Base-by-base conservation (phyloP, 2,888 invertebrate species). In the Lithophane semibrunnea region DNA sequence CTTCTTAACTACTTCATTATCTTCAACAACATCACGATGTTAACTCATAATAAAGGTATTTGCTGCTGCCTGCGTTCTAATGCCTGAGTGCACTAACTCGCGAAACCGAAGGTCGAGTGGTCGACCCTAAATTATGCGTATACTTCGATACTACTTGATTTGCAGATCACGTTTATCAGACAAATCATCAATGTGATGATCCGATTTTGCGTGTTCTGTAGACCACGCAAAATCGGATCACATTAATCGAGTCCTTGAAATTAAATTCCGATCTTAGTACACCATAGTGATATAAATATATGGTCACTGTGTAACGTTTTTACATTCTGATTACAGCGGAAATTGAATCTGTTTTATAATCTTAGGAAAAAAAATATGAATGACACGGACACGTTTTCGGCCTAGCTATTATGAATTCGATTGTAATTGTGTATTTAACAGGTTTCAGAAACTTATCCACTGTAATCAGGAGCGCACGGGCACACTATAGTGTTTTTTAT, bases 11-110 rank as follows among this genome's bases (percentile, higher is more conserved):
- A 64, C 69, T 71, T 61, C 63, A 83, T 78, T 80, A 82, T 86
- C 68, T 85, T 5, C 61, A 56, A 77, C 79, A 82, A 83, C 78
- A 85, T 86, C 83, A 85, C 80, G 83, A 83, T 58, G 61, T 70
- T 76, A 47, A 75, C 67, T 78, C 68, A 69, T 71, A 65, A 56
- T 81, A 73, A 71, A 80, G 73, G 60, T 29, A 66, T 80, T 77
- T 70, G 49, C 49, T 58, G 44, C 44, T 44, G 61, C 29, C 42
- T 65, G 72, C 67, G 66, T 77, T 71, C 49, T 69, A 70, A 86
- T 70, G 66, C 18, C 3, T 10, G 52, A 54, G 71, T 79, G 84
- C 72, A 82, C 56, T 70, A 76, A 73, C 83, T 75, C 58, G 58
- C 77, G 37, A 69, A 79, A 66, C 60, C 66, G 72, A 82, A 84